Conservation (phyloP, 2,888 invertebrate species). For the Anagyrus pseudococci region DNA sequence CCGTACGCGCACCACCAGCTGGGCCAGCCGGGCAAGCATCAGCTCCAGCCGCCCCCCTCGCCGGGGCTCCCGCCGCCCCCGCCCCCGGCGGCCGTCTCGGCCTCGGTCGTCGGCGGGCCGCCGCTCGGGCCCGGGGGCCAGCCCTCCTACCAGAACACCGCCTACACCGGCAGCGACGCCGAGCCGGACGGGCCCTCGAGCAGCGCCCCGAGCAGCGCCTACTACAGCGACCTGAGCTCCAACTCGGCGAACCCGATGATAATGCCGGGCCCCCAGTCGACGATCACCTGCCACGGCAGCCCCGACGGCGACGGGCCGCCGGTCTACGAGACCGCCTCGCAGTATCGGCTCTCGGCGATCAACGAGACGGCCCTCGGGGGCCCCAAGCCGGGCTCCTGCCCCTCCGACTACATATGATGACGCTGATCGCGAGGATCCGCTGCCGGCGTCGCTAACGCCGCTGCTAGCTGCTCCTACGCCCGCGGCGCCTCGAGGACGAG, state of each 20-base stretch:
- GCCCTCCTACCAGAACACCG: constrained; percentile 77
- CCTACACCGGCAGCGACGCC: constrained; percentile 66
- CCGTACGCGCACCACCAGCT: constrained; percentile 38
- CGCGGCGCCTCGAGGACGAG: no score
- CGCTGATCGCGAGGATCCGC: not conserved
- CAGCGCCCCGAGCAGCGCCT: constrained; percentile 75
- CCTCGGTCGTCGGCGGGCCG: constrained; percentile 1
- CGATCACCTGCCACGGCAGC: not conserved
- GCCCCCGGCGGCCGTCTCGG: constrained; percentile 28
- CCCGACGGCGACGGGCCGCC: constrained; percentile 35
- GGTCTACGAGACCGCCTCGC: constrained; percentile 39
- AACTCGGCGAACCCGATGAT: constrained; percentile 57
- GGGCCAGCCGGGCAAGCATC: constrained; percentile 45
- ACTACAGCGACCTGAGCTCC: constrained; percentile 72
- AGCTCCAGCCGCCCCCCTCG: constrained; percentile 44
- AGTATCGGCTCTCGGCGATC: constrained; percentile 58
- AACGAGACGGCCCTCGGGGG: constrained; percentile 51
- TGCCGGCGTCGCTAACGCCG: not conserved
- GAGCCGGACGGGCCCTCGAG: constrained; percentile 68
- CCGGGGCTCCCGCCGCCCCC: constrained; percentile 48
- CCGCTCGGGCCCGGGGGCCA: no score
- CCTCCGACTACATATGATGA: constrained; percentile 57
- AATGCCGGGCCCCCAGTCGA: constrained; percentile 29
- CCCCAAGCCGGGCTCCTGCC: no score
- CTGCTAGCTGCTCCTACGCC: no score